Percentiles rank a stretch among this genome's conserved stretches.
phyloP scores from a whole-genome alignment of 2,888 invertebrate genomes.

The Psylliodes chrysocephalus region DNA sequence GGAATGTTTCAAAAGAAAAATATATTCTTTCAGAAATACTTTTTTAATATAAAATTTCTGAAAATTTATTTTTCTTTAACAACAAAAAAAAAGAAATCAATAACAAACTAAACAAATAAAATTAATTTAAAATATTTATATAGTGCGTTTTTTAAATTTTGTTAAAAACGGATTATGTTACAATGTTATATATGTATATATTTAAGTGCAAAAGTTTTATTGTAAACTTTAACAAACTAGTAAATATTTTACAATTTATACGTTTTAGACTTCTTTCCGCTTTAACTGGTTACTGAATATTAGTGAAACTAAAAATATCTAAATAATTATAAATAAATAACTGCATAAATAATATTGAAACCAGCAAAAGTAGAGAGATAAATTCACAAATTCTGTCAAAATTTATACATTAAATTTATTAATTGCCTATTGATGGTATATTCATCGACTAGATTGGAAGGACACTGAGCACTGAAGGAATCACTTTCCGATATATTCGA shows the following conservation, averaged over 20 bases:
- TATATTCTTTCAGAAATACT: slow-evolving; percentile 3
- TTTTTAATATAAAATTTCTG: too few species aligned
- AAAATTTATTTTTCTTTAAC: too few species aligned
- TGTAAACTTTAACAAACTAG: slow-evolving; percentile 9
- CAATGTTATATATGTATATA: slow-evolving; percentile 43
- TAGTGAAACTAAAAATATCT: slow-evolving; percentile 35
- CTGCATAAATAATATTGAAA: slow-evolving; percentile 41
- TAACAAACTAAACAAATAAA: too few species aligned
- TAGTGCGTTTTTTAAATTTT: too few species aligned
- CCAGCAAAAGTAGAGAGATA: slow-evolving; percentile 45
- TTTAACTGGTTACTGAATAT: slow-evolving; percentile 35
- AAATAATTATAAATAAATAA: slow-evolving; percentile 33
- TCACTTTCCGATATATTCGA: slow-evolving; percentile 78
- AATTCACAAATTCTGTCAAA: slow-evolving; percentile 55
- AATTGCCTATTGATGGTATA: slow-evolving; percentile 55
- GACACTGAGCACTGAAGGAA: slow-evolving; percentile 49
- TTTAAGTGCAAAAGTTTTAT: slow-evolving; percentile 27
- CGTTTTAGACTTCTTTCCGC: not conserved
- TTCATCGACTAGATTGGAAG: slow-evolving; percentile 59
- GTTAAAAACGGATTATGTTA: too few species aligned
- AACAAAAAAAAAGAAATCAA: too few species aligned
- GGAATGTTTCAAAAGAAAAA: slow-evolving; percentile 54
- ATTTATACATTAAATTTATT: slow-evolving; percentile 54
- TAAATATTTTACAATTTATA: not conserved
- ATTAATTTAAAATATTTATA: too few species aligned